Percentiles rank a stretch among this genome's conserved stretches.
These are phyloP conservation scores for Pseudomyrmex pallidus DNA, from an alignment of 1,140 invertebrate genomes.

Conservation along the genomic window DNA sequence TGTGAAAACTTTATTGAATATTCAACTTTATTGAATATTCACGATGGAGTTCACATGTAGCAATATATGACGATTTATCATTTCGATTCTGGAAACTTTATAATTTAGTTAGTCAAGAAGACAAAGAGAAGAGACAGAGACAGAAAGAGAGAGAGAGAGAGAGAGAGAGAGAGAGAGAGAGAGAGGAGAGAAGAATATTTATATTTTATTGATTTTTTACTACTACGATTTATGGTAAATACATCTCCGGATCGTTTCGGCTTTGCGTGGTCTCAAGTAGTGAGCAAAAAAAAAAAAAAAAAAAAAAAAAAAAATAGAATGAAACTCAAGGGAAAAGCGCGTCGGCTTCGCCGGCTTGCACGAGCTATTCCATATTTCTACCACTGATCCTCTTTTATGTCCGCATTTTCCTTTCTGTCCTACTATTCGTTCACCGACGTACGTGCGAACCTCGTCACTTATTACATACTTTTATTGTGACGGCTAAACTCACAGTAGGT, in stretches of 20 bases:
- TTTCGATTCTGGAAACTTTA: background rate
- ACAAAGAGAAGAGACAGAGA: too few species aligned
- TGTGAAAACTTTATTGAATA: too few species aligned
- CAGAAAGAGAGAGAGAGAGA: too few species aligned
- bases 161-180: too few species aligned
- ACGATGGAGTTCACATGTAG: background rate
- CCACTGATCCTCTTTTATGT: slow-evolving; percentile 37
- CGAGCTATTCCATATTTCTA: slow-evolving; percentile 39
- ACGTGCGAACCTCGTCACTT: slow-evolving; percentile 12
- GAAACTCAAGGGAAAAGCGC: slow-evolving; percentile 17
- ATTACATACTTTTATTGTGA: slow-evolving; percentile 11
- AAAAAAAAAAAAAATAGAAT: slow-evolving; percentile 12
- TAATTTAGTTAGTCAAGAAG: background rate
- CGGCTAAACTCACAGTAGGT: slow-evolving; percentile 12
- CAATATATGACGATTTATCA: background rate
- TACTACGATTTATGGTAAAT: slow-evolving; percentile 16
- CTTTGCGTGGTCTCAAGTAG: slow-evolving; percentile 5
- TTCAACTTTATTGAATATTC: background rate
- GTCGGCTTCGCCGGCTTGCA: background rate
- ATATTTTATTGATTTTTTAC: background rate
- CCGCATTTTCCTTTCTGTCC: slow-evolving; percentile 11
- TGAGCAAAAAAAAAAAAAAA: slow-evolving; percentile 1
- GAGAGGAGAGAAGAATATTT: background rate
- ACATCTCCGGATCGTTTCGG: slow-evolving; percentile 7
- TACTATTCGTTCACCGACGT: slow-evolving; percentile 17